Evolutionary conservation across 1,140 invertebrate genomes (phyloP), one percentile per base, ranked within the genome.

Genomic region (Sminthurides bifidus): DNA sequence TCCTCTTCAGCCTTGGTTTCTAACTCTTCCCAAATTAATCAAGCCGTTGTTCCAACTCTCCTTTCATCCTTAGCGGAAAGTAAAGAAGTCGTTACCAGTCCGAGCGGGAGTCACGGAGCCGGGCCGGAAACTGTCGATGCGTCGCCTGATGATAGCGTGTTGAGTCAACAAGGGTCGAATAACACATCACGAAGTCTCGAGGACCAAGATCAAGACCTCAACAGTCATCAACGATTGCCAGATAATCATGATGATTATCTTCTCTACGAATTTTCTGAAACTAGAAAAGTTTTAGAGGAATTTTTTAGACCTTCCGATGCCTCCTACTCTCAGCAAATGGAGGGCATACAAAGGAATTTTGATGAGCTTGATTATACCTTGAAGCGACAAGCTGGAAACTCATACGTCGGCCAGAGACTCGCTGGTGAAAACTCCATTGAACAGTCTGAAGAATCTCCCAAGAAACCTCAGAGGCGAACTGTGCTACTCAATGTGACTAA

Each of bases 191-290:
- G 50, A n/a, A 59, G 40, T 30, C 49, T 33, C 31, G 44, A 37
- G 14, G 41, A 52, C 27, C n/a, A 40, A 31, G 57, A 59, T 3
- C 17, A 41, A 23, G 38, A 10, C 29, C 17, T 23, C n/a, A 14
- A 37, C 30, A 56, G 46, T 50, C 35, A 44, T 43, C 3, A 24
- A n/a, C 31, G 26, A 23, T 65, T 49, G 50, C 54, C 29, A 43
- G 46, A 49, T 8, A 31, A 33, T 30, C 46, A 27, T 26, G 55
- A 57, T 14, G 37, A 43, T n/a, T 27, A 52, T 51, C 33, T 49
- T 45, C 24, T 89, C 33, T 91, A 90, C 70, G 87, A 90, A 68
- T 90, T 90, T 71, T 90, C 86, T 1, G 87, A 92, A 70, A 92
- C 87, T 14, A 75, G 86, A 46, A 90, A 90, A 75, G 87, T 91